Percentiles rank a stretch among this genome's conserved stretches.
Evolutionary conservation across 2,888 invertebrate genomes (phyloP).

Genomic region (Mermis nigrescens): DNA sequence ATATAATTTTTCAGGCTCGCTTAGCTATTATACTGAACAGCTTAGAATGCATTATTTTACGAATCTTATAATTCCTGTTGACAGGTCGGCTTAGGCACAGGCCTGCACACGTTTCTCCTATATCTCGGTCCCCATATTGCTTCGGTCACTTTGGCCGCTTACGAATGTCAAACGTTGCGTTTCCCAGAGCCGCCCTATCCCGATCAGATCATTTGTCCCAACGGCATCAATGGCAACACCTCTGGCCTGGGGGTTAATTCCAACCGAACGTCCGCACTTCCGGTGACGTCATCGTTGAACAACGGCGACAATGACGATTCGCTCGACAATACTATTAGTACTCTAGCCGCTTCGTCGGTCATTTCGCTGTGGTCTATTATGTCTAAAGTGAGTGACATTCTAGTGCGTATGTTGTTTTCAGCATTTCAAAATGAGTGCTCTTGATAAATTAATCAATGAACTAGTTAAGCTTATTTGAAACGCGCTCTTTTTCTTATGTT

Average conservation of each 20-base stretch:
- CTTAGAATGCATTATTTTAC: too few species aligned
- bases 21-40: too few species aligned
- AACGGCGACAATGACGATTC: neutral
- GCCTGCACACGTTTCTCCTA: constrained; percentile 89
- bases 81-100: constrained; percentile 65
- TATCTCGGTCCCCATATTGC: constrained; percentile 99
- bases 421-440: too few species aligned
- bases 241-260: neutral
- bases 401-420: too few species aligned
- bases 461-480: too few species aligned
- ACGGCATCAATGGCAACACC: too few species aligned
- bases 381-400: constrained; percentile 58
- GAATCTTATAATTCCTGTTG: too few species aligned
- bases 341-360: constrained; percentile 31
- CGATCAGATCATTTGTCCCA: constrained; percentile 45
- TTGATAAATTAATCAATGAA: too few species aligned
- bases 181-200: constrained; percentile 97
- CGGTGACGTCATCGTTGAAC: too few species aligned
- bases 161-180: constrained; percentile 79
- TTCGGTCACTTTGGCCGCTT: constrained; percentile 86
- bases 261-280: neutral
- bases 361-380: constrained; percentile 79
- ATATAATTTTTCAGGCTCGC: too few species aligned
- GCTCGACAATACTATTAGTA: neutral
- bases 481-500: too few species aligned